Base-by-base conservation (phyloP, 2,888 invertebrate genomes). In the Meghimatium bilineatum region DNA sequence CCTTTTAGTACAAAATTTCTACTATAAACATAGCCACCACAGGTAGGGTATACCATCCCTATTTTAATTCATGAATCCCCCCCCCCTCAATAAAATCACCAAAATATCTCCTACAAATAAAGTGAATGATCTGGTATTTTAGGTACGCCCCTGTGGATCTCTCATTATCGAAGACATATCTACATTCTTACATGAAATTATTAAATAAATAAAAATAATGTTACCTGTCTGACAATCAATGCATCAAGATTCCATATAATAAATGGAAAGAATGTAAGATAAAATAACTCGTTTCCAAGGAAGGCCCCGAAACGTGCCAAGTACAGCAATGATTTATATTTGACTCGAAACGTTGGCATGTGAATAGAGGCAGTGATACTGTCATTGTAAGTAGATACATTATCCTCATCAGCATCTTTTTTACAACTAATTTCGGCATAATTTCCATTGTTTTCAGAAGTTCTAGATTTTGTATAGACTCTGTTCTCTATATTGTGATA, bases 281-380 rank as follows among this genome's bases (percentile, higher is more conserved):
- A 87, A 52, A 85, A 91, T 14, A 88, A 87, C 72, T 91, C 91
- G 72, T 91, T 90, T 5, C 91, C 91, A 36, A 90, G 86, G 63
- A 90, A 90, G 1, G 91, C 89, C 14, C 90, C 88, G 74, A 89
- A 84, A 29, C 85, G 86, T 44, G 90, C 89, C n/a, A 88, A 52
- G 77, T 88, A 90, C 74, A 89, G 88, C 8, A 91, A 56, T 10
- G 88, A 75, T 36, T 84, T 86, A 84, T 89, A 87, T 56, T 84
- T 87, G 32, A 90, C 87, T 23, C 66, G 72, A 34, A 83, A 81
- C 17, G 67, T 69, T 32, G 82, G 60, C 8, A 12, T 78, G 6
- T 29, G 72, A 23, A 20, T 5, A 17, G n/a, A 23, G 32, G n/a
- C 60, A 14, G 14, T 0, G 17, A 14, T 36, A 29, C 34, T 36